These are phyloP conservation scores for Adelphocoris suturalis DNA, from an alignment of 2,888 invertebrate genomes.

Conservation along the genomic window DNA sequence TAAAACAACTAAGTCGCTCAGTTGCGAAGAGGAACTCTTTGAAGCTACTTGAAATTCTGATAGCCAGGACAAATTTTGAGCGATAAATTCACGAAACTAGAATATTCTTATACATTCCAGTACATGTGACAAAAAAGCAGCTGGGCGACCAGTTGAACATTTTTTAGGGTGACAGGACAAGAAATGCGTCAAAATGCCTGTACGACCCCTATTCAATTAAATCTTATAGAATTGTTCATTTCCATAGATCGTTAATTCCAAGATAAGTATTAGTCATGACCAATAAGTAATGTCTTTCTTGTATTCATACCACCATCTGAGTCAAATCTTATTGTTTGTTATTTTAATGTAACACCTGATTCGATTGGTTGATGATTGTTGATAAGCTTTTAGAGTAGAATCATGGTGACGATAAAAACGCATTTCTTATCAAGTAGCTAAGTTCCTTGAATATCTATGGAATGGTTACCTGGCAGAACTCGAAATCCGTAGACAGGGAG, in stretches of 20 bases:
- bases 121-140: background rate
- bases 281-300: too few relatives aligned
- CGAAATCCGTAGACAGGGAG: conserved; percentile 74
- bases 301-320: too few relatives aligned
- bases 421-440: background rate
- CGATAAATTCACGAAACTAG: background rate
- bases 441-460: conserved; percentile 20
- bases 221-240: too few relatives aligned
- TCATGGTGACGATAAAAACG: background rate
- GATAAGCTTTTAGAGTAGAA: too few relatives aligned
- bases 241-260: too few relatives aligned
- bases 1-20: background rate
- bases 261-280: background rate
- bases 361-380: too few relatives aligned
- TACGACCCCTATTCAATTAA: too few relatives aligned
- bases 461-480: conserved; percentile 73
- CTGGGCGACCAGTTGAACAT: background rate
- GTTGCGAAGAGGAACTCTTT: background rate
- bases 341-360: too few relatives aligned
- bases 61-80: too few relatives aligned
- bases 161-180: background rate
- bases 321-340: too few relatives aligned
- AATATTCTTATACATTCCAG: background rate
- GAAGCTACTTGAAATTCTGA: too few relatives aligned
- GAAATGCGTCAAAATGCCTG: background rate